Conservation (phyloP, 2,113 vertebrate genomes). For the Rhizomys pruinosus region DNA sequence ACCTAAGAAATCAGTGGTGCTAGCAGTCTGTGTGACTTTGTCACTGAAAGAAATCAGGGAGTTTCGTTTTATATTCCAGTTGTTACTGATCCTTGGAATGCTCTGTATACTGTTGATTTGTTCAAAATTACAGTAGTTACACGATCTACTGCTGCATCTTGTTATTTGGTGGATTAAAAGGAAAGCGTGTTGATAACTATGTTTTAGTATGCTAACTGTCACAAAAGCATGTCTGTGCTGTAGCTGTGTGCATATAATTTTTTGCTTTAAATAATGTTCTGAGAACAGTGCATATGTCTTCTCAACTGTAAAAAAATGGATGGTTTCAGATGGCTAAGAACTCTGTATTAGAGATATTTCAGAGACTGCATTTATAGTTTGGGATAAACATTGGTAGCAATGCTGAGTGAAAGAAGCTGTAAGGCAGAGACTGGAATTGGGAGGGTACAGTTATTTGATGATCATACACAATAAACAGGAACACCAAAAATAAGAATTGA, state of each 20-base stretch:
- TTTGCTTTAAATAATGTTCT: not conserved
- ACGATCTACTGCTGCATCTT: not conserved
- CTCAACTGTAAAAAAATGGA: not conserved
- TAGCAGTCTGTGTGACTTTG: not conserved
- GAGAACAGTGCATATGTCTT: not conserved
- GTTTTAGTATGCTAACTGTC: not conserved
- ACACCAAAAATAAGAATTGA: not conserved
- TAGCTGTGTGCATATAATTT: not conserved
- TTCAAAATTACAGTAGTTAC: conserved; percentile 17
- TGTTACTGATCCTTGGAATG: not conserved
- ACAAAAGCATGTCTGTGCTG: not conserved
- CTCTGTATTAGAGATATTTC: not conserved
- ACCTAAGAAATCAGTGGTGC: not conserved
- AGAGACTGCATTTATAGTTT: not conserved
- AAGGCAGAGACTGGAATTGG: not conserved
- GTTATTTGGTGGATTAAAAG: not conserved
- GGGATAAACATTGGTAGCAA: not conserved
- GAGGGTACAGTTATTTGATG: not conserved
- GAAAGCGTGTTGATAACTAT: not conserved
- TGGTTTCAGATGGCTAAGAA: not conserved
- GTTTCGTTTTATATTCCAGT: conserved; percentile 37
- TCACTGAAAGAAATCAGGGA: not conserved
- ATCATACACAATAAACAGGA: not conserved
- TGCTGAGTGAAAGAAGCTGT: not conserved
- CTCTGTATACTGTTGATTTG: not conserved